Evolutionary conservation across 2,113 vertebrate species (phyloP).

Genomic region (Camarhynchus parvulus): DNA sequence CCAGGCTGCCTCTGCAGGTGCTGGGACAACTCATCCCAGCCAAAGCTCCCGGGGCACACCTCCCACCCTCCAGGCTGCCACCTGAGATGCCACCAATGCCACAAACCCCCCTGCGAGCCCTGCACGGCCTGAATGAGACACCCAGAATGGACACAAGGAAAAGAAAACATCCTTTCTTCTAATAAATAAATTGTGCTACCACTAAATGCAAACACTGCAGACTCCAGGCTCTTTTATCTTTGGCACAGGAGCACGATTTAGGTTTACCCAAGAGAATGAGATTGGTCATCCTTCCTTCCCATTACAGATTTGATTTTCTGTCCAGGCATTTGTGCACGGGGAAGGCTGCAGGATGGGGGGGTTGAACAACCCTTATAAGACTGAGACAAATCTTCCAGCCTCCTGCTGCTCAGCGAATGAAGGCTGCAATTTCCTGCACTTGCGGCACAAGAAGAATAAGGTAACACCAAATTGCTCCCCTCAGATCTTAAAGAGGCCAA

Average conservation of each 20-base stretch:
- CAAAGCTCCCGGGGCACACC: neutral
- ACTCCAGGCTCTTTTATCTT: neutral
- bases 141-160: constrained; percentile 11
- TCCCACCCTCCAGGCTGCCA: neutral
- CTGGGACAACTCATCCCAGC: neutral
- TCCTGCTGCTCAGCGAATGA: constrained; percentile 26
- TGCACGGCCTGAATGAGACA: neutral
- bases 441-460: constrained; percentile 8
- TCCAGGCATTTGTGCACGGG: neutral
- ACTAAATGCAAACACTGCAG: neutral
- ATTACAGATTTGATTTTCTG: neutral
- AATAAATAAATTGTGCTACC: neutral
- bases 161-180: neutral
- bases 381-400: constrained; percentile 10
- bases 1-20: neutral
- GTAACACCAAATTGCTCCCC: neutral
- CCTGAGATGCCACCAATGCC: neutral
- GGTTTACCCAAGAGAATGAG: neutral
- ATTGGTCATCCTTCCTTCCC: neutral
- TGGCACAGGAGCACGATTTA: neutral
- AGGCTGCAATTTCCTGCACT: constrained; percentile 43
- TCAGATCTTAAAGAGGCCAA: neutral
- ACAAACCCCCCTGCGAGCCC: neutral
- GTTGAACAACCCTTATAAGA: neutral
- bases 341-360: neutral